Evolutionary conservation across 2,113 vertebrate genomes (phyloP), one percentile per base, ranked within the genome.

Genomic region (Prionailurus viverrinus): DNA sequence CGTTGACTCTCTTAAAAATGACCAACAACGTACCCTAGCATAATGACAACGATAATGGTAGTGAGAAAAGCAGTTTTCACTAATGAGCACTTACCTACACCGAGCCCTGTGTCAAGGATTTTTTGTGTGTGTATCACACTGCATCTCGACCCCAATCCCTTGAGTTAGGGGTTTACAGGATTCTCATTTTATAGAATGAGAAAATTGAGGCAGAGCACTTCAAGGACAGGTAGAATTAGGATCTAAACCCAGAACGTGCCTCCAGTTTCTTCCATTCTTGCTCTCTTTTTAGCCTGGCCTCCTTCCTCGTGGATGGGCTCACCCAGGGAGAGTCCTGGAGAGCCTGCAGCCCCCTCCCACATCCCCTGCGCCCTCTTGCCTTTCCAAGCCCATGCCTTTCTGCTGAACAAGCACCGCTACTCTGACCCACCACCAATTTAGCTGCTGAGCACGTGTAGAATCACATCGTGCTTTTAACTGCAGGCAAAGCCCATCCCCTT

Each of bases 391-490:
- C 2, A 0, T 1, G 19, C n/a, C 61, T 84, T 96, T 94, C 89
- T 94, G 97, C 96, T 91, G 96, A 97, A 69, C 86, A 63, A 93
- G 97, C 82, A 11, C n/a, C 1, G 33, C 48, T 7, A 45, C 48
- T 74, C 78, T 55, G 74, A 87, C 92, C 96, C 84, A 16, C 74
- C 80, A 27, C 19, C 2, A 2, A 84, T 90, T 92, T 89, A 92
- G 95, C 94, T 97, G 95, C 96, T 5, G 29, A 97, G 92, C 95
- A 95, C 12, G 66, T 95, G 97, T 87, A 31, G 94, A 78, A 88
- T 96, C 96, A 89, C 55, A 48, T 76, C n/a, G 27, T 53, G 93
- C 87, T 86, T 58, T 94, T 97, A 92, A 80, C 87, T 91, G 85
- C 93, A 90, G 91, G 6, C 82, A 95, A 91, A 92, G 85, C 92